Percentiles rank a stretch among this genome's conserved stretches.
Evolutionary conservation across 2,797 vertebrate species (phyloP).

Genomic region (Acropternis orthonyx): DNA sequence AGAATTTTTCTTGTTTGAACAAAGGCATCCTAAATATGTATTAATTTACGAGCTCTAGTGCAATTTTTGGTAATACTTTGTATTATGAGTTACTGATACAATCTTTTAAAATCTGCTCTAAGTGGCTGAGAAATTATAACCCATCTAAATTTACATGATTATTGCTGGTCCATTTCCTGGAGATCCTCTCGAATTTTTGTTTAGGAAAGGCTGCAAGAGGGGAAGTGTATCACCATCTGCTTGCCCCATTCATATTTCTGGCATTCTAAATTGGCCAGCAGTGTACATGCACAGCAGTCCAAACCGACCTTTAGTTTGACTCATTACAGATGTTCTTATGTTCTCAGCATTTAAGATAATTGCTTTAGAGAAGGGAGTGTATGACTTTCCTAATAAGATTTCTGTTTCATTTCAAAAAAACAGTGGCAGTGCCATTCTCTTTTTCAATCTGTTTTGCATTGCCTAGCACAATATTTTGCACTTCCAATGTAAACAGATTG

Average conservation of each 20-base stretch:
- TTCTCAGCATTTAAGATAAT: slow-evolving; percentile 16
- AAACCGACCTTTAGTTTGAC: neutral
- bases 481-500: slow-evolving; percentile 55
- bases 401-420: neutral
- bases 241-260: neutral
- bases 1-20: neutral
- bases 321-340: neutral
- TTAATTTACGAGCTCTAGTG: neutral
- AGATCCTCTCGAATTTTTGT: neutral
- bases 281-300: neutral
- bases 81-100: neutral
- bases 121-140: neutral
- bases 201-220: neutral
- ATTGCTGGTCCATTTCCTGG: neutral
- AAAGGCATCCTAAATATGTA: neutral
- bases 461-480: slow-evolving; percentile 2
- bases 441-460: slow-evolving; percentile 34
- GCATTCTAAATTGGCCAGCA: neutral
- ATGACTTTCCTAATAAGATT: neutral
- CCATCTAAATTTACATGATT: neutral
- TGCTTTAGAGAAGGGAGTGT: neutral
- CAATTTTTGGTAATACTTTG: neutral
- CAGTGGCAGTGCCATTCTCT: neutral
- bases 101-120: neutral
- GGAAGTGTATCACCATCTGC: neutral